Evolutionary conservation across 2,888 invertebrate genomes (phyloP).

Genomic region (Cheiracanthium punctorium): DNA sequence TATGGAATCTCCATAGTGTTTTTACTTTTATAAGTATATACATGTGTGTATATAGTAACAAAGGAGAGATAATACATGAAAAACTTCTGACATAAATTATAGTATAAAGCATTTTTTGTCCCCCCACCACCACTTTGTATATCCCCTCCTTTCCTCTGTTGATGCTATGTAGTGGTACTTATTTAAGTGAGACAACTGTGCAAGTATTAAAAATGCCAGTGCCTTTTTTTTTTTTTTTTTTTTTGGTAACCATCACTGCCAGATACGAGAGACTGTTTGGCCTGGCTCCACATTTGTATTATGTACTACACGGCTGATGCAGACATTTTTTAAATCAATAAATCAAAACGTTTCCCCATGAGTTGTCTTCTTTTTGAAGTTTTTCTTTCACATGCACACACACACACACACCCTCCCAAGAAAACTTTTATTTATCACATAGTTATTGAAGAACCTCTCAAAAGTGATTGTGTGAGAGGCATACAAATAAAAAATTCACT

Average conservation of each 20-base stretch:
- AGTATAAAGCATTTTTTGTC: too few species aligned
- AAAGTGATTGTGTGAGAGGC: too few species aligned
- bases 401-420: too few species aligned
- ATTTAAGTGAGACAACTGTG: slow-evolving; percentile 16
- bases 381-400: background rate
- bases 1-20: slow-evolving; percentile 28
- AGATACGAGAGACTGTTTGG: slow-evolving; percentile 15
- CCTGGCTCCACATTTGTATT: slow-evolving; percentile 36
- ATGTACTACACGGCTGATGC: slow-evolving; percentile 18
- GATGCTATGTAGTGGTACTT: slow-evolving; percentile 17
- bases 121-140: background rate
- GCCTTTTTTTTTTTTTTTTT: too few species aligned
- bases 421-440: too few species aligned
- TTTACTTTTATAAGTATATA: slow-evolving; percentile 28
- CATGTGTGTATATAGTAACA: slow-evolving; percentile 24
- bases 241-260: slow-evolving; percentile 33
- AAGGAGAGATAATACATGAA: background rate
- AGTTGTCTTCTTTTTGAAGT: background rate
- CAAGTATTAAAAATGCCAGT: slow-evolving; percentile 32
- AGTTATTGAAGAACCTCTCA: too few species aligned
- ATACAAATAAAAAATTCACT: too few species aligned
- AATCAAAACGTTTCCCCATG: slow-evolving; percentile 16
- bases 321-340: slow-evolving; percentile 18
- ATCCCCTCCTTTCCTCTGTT: slow-evolving; percentile 5
- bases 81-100: background rate